A percentile compares a stretch with the other conserved stretches of the same genome.
phyloP scores from a whole-genome alignment of 1,140 invertebrate species.

The Drosophila nigromelanica region DNA sequence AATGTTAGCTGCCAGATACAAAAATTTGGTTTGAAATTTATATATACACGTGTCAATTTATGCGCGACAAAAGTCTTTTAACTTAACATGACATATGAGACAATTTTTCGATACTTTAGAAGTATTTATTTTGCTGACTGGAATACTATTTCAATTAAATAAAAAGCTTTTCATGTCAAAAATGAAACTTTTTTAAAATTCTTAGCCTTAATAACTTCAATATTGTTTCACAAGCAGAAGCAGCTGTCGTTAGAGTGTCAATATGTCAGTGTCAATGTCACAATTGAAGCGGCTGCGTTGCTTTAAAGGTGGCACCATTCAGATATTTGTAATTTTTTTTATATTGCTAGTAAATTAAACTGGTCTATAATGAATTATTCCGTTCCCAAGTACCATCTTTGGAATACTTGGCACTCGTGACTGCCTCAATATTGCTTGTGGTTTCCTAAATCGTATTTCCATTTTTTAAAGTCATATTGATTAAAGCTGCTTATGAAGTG shows the following conservation, averaged over 20 bases:
- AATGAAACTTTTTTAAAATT: not conserved
- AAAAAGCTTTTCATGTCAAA: not conserved
- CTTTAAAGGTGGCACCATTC: no score
- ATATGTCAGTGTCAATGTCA: no score
- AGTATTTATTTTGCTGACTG: constrained; percentile 15
- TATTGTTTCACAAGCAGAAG: no score
- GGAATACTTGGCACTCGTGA: no score
- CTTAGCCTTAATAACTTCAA: no score
- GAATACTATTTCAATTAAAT: not conserved
- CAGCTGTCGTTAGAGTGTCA: no score
- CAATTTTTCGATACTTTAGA: constrained; percentile 2
- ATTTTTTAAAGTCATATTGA: constrained; percentile 12
- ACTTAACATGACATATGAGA: constrained; percentile 27
- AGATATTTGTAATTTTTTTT: no score
- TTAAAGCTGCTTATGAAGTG: constrained; percentile 37
- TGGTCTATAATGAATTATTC: no score
- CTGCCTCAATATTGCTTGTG: no score
- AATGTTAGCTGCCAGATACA: constrained; percentile 19
- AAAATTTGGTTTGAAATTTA: constrained; percentile 1
- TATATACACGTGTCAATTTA: constrained; percentile 72
- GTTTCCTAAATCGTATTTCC: not conserved
- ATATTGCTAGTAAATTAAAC: no score
- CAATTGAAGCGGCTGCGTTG: no score
- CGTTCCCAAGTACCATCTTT: no score
- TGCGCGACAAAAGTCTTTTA: constrained; percentile 31